Percentiles rank a stretch among this genome's conserved stretches.
These are phyloP conservation scores for Sinhomidia bicolor DNA, from an alignment of 2,888 invertebrate species.

Conservation along the genomic window DNA sequence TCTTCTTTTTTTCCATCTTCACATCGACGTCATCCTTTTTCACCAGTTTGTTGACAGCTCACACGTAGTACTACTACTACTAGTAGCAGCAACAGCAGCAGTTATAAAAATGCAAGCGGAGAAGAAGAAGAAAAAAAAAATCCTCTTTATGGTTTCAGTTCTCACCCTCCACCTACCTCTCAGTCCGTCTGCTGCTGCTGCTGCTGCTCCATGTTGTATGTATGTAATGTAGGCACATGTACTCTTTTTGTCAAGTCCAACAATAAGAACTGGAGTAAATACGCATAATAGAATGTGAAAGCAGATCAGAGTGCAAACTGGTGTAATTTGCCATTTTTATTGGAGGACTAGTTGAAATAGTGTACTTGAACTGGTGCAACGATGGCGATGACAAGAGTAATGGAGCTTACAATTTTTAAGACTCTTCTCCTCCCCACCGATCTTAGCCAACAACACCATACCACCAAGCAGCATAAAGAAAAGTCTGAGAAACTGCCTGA, in stretches of 20 bases:
- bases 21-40: not conserved
- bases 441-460: no score
- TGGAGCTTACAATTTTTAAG: constrained; percentile 9
- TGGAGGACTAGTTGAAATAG: constrained; percentile 1
- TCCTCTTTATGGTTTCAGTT: constrained; percentile 32
- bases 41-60: not conserved
- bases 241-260: no score
- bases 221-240: no score
- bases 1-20: not conserved
- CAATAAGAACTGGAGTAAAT: no score
- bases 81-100: not conserved
- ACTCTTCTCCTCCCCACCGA: no score
- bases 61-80: not conserved
- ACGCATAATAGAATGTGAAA: constrained; percentile 1
- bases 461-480: not conserved
- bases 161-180: constrained; percentile 6
- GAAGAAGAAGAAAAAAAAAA: not conserved
- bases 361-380: not conserved
- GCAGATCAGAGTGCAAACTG: constrained; percentile 49
- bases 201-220: no score
- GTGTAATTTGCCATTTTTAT: constrained; percentile 54
- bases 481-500: no score
- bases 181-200: no score
- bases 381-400: not conserved
- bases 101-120: not conserved